Evolutionary conservation across 2,797 vertebrate genomes (phyloP), one percentile per base, ranked within the genome.

Genomic region (Falco cherrug): DNA sequence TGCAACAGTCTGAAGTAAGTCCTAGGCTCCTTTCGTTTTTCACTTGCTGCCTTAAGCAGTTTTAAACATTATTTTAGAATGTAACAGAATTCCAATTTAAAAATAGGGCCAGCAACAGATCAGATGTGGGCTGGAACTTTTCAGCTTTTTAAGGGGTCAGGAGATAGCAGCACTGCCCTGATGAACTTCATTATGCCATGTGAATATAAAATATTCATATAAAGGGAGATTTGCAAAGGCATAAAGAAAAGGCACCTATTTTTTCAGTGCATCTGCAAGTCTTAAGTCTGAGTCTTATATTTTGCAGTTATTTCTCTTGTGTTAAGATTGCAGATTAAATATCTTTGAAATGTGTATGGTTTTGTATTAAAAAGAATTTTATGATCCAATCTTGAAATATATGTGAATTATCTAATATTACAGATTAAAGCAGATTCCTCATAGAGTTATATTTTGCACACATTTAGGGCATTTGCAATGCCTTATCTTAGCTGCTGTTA

Each of bases 121-220:
- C 68, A 81, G 51, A 39, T 80, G 47, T 81, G 81, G 82, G 54
- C 90, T 94, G 87, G 89, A 96, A 93, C 87, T 80, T 88, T 60
- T 56, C 81, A 85, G 81, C 41, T 85, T 80, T 95, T 74, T 92
- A 81, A 80, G 82, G 35, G 68, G 41, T 92, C 47, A n/a, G 48
- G 50, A 93, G 81, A 33, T 71, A 80, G 73, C 82, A 87, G 90
- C 71, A 25, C 53, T 93, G 81, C 87, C 87, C 90, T 83, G 84
- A 84, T 96, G 93, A 96, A 84, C 90, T 95, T 93, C 35, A 41
- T 93, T 89, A 79, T 93, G 73, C 93, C 20, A 29, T 39, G 22
- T 61, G 89, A 93, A 75, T 88, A 86, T 90, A 43, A 96, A 96
- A 56, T 87, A 92, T 48, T 81, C 25, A 19, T 65, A 51, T 64